Conservation (phyloP, 2,888 invertebrate species). For the Tromatobia lineatoria region DNA sequence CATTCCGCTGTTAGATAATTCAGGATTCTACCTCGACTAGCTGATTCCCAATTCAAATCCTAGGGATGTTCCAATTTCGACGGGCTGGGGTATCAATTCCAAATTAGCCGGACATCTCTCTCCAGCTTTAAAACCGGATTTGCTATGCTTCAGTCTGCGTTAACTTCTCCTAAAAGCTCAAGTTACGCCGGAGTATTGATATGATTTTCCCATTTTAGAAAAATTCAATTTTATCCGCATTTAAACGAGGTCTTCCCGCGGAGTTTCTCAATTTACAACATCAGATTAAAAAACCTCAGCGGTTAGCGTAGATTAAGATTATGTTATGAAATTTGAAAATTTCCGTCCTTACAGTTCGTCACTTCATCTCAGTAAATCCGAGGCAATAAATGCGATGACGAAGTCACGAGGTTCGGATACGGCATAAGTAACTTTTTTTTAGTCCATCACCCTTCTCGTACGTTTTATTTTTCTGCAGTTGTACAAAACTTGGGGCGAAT, state of each 20-base stretch:
- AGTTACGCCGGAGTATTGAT: background rate
- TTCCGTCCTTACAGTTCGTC: too few species aligned
- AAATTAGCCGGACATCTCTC: slow-evolving; percentile 62
- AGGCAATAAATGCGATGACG: too few species aligned
- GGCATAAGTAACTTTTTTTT: background rate
- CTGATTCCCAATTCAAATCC: slow-evolving; percentile 69
- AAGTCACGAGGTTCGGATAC: background rate
- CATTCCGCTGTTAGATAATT: slow-evolving; percentile 67
- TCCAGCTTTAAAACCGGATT: slow-evolving; percentile 68
- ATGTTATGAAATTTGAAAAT: too few species aligned
- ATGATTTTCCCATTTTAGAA: too few species aligned
- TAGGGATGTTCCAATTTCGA: slow-evolving; percentile 68
- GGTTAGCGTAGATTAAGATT: too few species aligned
- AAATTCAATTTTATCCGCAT: too few species aligned
- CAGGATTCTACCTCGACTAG: slow-evolving; percentile 61
- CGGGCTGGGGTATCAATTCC: slow-evolving; percentile 66
- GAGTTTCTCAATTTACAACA: too few species aligned
- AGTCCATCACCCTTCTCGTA: background rate
- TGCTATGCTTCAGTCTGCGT: slow-evolving; percentile 12
- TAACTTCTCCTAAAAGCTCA: slow-evolving; percentile 2
- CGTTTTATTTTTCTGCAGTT: background rate
- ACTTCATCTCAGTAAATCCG: too few species aligned
- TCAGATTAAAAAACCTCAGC: too few species aligned
- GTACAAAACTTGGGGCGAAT: background rate
- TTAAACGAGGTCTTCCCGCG: too few species aligned